Conservation (phyloP, 2,888 invertebrate species). For the Dryobota labecula region DNA sequence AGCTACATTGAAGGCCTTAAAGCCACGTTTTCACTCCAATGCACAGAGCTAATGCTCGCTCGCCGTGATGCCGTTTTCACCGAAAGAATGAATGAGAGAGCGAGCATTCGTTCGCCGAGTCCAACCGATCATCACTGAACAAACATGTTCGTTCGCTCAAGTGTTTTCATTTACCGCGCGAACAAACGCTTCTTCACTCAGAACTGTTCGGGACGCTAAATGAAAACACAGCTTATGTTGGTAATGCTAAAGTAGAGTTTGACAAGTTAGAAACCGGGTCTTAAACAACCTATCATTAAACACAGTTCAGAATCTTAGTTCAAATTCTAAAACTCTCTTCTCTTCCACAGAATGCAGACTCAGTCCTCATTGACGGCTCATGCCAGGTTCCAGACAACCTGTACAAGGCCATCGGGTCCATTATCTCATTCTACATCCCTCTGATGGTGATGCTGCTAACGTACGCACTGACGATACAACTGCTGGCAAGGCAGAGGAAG, state of each 20-base stretch:
- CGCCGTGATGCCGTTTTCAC: no score
- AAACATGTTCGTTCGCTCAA: no score
- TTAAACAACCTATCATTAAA: background rate
- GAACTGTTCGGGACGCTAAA: no score
- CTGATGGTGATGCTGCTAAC: conserved; percentile 98
- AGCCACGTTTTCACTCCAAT: no score
- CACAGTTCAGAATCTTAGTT: background rate
- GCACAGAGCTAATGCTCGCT: no score
- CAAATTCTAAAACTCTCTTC: background rate
- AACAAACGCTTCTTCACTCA: no score
- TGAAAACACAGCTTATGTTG: no score
- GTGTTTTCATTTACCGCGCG: no score
- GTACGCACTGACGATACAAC: conserved; percentile 97
- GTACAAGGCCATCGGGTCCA: conserved; percentile 97
- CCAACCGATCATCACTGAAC: no score
- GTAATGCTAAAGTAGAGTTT: background rate
- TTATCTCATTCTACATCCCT: conserved; percentile 99
- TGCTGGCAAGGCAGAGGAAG: conserved; percentile 95
- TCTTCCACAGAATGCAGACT: conserved; percentile 93
- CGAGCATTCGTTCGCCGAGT: no score
- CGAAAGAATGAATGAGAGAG: no score
- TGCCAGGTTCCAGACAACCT: conserved; percentile 95
- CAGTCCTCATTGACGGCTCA: conserved; percentile 95
- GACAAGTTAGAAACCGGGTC: no score
- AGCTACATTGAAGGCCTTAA: background rate